Percentiles rank a stretch among this genome's conserved stretches.
Conservation (phyloP, 2,888 invertebrate genomes). For the Achlya flavicornis region DNA sequence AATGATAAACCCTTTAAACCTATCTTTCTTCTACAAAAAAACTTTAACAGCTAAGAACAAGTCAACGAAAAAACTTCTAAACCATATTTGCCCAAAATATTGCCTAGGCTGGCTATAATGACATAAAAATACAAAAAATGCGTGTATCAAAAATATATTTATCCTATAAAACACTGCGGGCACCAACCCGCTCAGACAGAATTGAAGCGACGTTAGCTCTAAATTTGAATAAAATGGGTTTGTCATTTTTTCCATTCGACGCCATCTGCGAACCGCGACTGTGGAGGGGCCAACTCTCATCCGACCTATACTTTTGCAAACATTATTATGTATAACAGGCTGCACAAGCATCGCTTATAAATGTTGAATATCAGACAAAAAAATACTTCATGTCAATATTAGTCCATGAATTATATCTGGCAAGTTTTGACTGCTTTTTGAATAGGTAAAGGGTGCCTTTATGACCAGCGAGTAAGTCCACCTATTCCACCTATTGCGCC, state of each 20-base stretch:
- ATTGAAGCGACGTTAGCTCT: conserved; percentile 48
- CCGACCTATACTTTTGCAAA: background rate
- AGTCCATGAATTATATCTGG: too few relatives aligned
- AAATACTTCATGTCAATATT: too few relatives aligned
- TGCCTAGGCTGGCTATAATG: background rate
- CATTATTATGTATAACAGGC: background rate
- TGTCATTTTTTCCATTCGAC: conserved; percentile 41
- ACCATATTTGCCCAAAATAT: background rate
- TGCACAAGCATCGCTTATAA: too few relatives aligned
- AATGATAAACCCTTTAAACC: too few relatives aligned
- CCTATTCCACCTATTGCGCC: too few relatives aligned
- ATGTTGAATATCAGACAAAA: too few relatives aligned
- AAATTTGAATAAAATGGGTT: conserved; percentile 61
- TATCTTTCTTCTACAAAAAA: too few relatives aligned
- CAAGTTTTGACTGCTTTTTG: too few relatives aligned
- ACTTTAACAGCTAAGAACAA: too few relatives aligned
- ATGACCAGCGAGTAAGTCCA: too few relatives aligned
- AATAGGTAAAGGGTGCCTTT: too few relatives aligned
- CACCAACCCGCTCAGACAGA: conserved; percentile 24
- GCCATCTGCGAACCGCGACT: conserved; percentile 24
- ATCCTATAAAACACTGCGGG: background rate
- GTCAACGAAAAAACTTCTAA: background rate
- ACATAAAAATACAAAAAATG: background rate
- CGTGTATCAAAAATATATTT: background rate
- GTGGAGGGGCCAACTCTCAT: conserved; percentile 20